phyloP scores from a whole-genome alignment of 1,140 invertebrate species.

The Dendrolimus kikuchii region DNA sequence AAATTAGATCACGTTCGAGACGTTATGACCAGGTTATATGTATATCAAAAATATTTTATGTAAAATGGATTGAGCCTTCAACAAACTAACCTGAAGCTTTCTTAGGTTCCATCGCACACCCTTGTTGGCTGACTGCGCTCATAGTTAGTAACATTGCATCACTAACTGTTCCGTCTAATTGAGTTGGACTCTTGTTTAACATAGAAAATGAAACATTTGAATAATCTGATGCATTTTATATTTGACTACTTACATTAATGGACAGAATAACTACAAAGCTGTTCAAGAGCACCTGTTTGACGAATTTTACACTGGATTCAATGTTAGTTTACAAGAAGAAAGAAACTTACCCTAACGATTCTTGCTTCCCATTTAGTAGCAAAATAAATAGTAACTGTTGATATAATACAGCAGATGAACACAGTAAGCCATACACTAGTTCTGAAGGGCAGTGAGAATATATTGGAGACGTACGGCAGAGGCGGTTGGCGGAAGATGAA shows the following conservation, averaged over 20 bases:
- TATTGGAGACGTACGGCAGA: slow-evolving; percentile 75
- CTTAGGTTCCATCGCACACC: slow-evolving; percentile 52
- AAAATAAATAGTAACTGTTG: slow-evolving; percentile 18
- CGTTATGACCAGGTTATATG: too few relatives aligned
- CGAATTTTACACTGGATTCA: too few relatives aligned
- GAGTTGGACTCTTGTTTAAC: slow-evolving; percentile 18
- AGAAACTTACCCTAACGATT: slow-evolving; percentile 13
- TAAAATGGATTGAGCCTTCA: too few relatives aligned
- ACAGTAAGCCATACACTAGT: slow-evolving; percentile 73
- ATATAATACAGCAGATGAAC: slow-evolving; percentile 31
- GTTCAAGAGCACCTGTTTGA: too few relatives aligned
- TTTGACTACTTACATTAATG: too few relatives aligned
- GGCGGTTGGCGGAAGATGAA: slow-evolving; percentile 78
- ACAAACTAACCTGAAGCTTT: slow-evolving; percentile 36
- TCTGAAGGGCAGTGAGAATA: slow-evolving; percentile 76
- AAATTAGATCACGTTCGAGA: too few relatives aligned
- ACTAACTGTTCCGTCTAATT: slow-evolving; percentile 35
- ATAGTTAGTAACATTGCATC: slow-evolving; percentile 60
- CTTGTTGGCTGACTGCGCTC: slow-evolving; percentile 67
- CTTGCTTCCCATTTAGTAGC: slow-evolving; percentile 27
- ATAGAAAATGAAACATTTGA: not conserved
- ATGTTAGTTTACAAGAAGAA: not conserved
- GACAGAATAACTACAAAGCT: too few relatives aligned
- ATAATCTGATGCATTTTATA: too few relatives aligned
- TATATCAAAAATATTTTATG: too few relatives aligned